Base-by-base conservation (phyloP, 2,888 invertebrate species). In the Pandemis cinnamomeana region DNA sequence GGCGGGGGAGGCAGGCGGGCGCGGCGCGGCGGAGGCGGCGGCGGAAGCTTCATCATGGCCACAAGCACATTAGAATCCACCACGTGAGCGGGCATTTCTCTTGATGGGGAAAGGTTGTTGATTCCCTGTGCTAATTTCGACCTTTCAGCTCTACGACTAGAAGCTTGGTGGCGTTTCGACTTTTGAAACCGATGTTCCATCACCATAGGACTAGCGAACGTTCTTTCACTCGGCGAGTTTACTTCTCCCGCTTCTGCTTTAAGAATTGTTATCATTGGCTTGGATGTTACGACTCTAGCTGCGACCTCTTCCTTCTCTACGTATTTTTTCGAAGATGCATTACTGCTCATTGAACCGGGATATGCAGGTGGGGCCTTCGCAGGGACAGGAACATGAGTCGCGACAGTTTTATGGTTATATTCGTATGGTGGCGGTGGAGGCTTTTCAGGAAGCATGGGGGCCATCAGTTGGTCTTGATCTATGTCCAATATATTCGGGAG, bases 191-290 rank as follows among this genome's bases (percentile, higher is more conserved):
- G 88, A 76, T 92, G 94, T 80, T 94, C 94, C 71, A 92, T 80
- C 7, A 93, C 90, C 94, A 94, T 93, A 15, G 94, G 94, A 81
- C 94, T 93, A 36, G 94, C 94, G 79, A 94, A 94, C 44, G 92
- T 94, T 81, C 94, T 87, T 85, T 96, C 95, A 66, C 96, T 95
- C 71, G 95, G 95, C 7, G 95, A 92, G 78, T 95, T 95, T 6
- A 97, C 96, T 76, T 96, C 94, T 71, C 96, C 96, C 0, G 97
- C 96, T 85, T 97, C 97, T 10, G 97, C 97, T 82, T 96, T 97
- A 36, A 97, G 91, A 77, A 97, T 96, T 84, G 96, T 97, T 71
- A 96, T 96, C 88, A 97, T 96, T 0, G 97, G 96, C 77, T 96
- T 95, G 0, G 97, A 96, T 44, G 97, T 97, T 51, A 97, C 97